Base-by-base conservation (phyloP, 1,140 invertebrate genomes). In the Spodoptera litura region DNA sequence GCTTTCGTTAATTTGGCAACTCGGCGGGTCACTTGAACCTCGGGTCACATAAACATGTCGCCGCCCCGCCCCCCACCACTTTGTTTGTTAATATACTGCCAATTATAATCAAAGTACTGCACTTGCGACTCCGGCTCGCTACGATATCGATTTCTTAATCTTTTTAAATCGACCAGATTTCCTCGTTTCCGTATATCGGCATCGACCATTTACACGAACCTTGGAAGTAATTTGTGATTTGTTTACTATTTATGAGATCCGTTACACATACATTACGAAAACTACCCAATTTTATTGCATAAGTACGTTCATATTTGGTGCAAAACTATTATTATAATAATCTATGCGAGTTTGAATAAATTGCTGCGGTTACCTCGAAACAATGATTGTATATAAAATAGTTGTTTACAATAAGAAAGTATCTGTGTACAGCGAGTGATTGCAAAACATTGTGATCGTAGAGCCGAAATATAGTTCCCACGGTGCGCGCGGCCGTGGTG, bases 81-180 rank as follows among this genome's bases (percentile, higher is more conserved):
- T 88, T 89, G 89, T 92, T 93, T 91, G 89, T 93, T 91, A 93
- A 93, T 90, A 93, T 94, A 92, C 90, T 93, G 93, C 93, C 93
- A 94, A 94, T 94, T 93, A 94, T 92, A 93, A 94, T 93, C 92
- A 94, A 93, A 92, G 83, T 83, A 82, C 78, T 81, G 78, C 78
- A 66, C 81, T 75, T 64, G 59, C 85, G 83, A 87, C 85, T 91
- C 82, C 85, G 84, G 87, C 85, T 91, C 81, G 87, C 88, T 88
- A 85, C 87, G 74, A 81, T 81, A 84, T 86, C 89, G 88, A 91
- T 92, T 93, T 93, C 89, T 91, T 93, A 91, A 93, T 90, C 87
- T 87, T 81, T 77, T 83, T 78, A 81, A 70, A 78, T 85, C 78
- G 62, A 78, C 78, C 81, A 82, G 81, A 80, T 82, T 83, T 82